phyloP scores from a whole-genome alignment of 2,888 invertebrate genomes.

The Corbicula japonica region DNA sequence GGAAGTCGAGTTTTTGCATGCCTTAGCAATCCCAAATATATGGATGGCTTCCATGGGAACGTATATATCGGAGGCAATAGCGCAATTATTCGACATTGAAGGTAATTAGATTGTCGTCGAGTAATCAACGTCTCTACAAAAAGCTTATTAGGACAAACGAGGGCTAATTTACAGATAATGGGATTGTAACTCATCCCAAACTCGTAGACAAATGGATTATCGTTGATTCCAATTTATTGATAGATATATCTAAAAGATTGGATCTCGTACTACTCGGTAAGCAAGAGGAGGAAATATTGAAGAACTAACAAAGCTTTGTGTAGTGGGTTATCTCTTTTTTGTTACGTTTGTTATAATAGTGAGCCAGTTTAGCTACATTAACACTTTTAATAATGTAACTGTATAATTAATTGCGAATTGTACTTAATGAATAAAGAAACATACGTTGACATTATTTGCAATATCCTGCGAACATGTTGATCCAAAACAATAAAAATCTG shows the following conservation, averaged over 20 bases:
- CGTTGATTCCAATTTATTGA: conserved; percentile 3
- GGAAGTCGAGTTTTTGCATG: conserved; percentile 39
- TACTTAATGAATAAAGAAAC: too few species aligned
- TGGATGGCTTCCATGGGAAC: conserved; percentile 63
- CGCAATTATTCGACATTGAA: conserved; percentile 67
- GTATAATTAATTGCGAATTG: too few species aligned
- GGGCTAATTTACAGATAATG: conserved; percentile 17
- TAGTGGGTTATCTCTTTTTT: neutral
- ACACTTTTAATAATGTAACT: too few species aligned
- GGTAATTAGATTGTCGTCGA: conserved; percentile 47
- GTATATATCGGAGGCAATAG: conserved; percentile 61
- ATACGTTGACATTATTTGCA: too few species aligned
- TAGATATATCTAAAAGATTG: neutral
- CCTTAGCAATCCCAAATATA: conserved; percentile 27
- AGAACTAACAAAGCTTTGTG: neutral
- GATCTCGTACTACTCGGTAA: neutral
- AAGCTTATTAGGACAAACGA: neutral
- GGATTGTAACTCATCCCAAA: conserved; percentile 26
- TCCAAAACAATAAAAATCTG: too few species aligned
- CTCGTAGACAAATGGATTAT: conserved; percentile 22
- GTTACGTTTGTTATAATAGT: neutral
- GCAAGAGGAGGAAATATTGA: neutral
- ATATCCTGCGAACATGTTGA: too few species aligned
- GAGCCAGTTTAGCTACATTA: too few species aligned
- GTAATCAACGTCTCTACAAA: conserved; percentile 1